phyloP scores from a whole-genome alignment of 2,113 vertebrate genomes.

The Tyrannus savana region DNA sequence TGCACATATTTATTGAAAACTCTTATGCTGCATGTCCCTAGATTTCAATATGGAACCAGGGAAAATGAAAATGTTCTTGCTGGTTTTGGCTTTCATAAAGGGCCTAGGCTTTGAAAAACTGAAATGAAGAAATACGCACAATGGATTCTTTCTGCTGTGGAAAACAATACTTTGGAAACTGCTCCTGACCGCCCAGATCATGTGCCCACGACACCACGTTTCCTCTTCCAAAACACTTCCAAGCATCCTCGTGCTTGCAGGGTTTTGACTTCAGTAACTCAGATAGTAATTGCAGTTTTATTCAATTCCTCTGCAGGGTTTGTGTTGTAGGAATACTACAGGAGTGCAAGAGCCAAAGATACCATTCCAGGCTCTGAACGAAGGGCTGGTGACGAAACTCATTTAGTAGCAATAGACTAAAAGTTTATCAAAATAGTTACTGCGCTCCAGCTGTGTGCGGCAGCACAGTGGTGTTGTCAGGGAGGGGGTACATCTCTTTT shows the following conservation, averaged over 20 bases:
- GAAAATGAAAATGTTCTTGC: background rate
- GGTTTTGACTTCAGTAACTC: constrained; percentile 17
- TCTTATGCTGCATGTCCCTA: background rate
- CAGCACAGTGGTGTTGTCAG: constrained; percentile 45
- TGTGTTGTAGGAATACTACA: constrained; percentile 34
- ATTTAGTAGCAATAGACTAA: constrained; percentile 72
- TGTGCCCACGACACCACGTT: background rate
- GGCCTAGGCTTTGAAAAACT: background rate
- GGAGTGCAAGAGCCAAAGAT: constrained; percentile 41
- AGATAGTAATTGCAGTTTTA: constrained; percentile 26
- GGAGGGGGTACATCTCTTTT: constrained; percentile 57
- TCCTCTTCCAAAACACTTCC: constrained; percentile 17
- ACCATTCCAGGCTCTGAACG: constrained; percentile 26
- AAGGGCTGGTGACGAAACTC: constrained; percentile 46
- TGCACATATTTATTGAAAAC: background rate
- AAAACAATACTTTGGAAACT: constrained; percentile 33
- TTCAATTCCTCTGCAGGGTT: constrained; percentile 13
- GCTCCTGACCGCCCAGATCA: background rate
- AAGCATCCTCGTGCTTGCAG: background rate
- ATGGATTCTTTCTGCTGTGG: background rate
- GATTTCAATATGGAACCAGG: background rate
- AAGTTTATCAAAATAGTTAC: constrained; percentile 74
- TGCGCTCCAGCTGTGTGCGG: constrained; percentile 49
- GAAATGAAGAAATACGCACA: constrained; percentile 10
- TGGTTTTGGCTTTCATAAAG: constrained; percentile 2